These are phyloP conservation scores for Ictalurus furcatus DNA, from an alignment of 2,113 vertebrate species.

Conservation along the genomic window DNA sequence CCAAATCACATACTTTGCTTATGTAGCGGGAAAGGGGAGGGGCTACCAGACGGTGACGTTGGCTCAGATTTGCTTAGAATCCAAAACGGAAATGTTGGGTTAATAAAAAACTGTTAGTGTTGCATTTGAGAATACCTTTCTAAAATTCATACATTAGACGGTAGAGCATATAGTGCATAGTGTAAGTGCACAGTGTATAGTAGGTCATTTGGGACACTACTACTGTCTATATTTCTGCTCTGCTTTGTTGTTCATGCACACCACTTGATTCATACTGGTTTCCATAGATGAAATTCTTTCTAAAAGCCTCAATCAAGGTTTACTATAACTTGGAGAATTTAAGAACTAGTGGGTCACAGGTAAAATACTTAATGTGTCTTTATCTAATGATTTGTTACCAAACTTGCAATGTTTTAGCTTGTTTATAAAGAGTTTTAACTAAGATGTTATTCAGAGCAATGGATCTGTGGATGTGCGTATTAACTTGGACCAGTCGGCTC, in stretches of 20 bases:
- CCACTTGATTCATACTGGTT: background rate
- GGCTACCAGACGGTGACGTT: no score
- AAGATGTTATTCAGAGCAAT: constrained; percentile 66
- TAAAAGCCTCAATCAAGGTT: background rate
- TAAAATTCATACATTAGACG: no score
- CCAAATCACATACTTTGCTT: no score
- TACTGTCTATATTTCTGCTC: background rate
- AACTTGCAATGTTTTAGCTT: background rate
- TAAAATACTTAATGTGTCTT: background rate
- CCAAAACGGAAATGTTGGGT: no score
- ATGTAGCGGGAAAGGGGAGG: no score
- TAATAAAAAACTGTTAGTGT: no score
- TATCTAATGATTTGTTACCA: background rate
- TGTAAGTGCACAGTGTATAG: no score
- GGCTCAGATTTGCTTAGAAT: no score
- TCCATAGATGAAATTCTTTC: background rate
- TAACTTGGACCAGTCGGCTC: constrained; percentile 82
- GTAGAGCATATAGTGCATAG: no score
- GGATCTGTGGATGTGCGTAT: constrained; percentile 88
- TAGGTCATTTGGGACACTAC: no score
- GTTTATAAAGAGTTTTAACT: background rate
- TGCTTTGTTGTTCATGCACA: background rate
- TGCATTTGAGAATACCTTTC: no score
- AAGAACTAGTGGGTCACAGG: background rate
- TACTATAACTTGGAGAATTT: background rate